phyloP scores from a whole-genome alignment of 2,113 vertebrate species.

The Erinaceus europaeus region DNA sequence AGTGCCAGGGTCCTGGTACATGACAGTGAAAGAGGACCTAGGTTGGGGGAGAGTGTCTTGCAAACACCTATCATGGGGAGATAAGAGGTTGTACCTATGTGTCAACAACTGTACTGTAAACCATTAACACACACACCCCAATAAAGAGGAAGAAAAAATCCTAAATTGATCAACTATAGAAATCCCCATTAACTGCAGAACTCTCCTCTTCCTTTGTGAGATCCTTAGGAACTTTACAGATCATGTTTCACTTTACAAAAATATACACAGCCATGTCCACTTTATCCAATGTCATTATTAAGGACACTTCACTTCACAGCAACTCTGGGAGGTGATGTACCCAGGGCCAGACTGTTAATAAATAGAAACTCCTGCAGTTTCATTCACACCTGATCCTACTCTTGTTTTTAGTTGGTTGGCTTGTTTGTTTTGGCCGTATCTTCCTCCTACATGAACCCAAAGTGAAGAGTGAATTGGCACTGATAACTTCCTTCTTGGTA shows the following conservation, averaged over 20 bases:
- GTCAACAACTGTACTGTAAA: no score
- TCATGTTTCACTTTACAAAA: neutral
- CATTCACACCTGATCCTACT: neutral
- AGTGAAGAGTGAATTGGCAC: neutral
- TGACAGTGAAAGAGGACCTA: no score
- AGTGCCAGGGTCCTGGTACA: no score
- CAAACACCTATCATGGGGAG: no score
- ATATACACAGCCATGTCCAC: neutral
- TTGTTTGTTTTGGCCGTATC: neutral
- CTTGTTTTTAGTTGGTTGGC: no score
- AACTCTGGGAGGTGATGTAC: neutral
- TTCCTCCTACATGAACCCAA: neutral
- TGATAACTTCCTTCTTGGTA: neutral
- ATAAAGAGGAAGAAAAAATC: no score
- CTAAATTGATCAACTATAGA: neutral
- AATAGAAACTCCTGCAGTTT: neutral
- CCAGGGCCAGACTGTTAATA: neutral
- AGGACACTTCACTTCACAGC: neutral
- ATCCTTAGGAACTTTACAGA: neutral
- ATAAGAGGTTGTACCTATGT: no score
- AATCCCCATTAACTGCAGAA: neutral
- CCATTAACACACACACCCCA: neutral
- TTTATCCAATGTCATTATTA: no score
- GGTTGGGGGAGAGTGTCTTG: no score
- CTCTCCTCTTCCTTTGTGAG: neutral